Evolutionary conservation across 2,888 invertebrate species (phyloP).

Genomic region (Limenitis camilla): DNA sequence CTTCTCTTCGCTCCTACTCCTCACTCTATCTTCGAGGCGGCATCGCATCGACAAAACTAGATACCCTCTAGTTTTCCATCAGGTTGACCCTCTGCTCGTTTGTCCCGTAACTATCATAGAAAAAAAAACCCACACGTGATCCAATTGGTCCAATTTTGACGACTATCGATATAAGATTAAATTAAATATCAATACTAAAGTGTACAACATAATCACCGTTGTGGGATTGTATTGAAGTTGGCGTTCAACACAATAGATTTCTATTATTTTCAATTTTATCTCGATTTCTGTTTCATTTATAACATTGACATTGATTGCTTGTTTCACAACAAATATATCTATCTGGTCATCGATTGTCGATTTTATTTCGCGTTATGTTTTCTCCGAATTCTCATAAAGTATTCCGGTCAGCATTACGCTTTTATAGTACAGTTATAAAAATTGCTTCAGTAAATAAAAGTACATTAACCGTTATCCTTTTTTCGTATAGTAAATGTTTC

Average conservation of each 20-base stretch:
- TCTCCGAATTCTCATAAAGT: not conserved
- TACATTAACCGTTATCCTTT: not conserved
- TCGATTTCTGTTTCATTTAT: constrained; percentile 41
- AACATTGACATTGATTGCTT: constrained; percentile 45
- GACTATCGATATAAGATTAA: constrained; percentile 27
- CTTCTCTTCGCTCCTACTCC: too few relatives aligned
- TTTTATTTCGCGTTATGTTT: not conserved
- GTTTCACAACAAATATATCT: constrained; percentile 33
- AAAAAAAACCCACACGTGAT: too few relatives aligned
- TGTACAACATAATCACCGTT: constrained; percentile 26
- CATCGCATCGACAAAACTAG: too few relatives aligned
- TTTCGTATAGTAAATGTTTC: not conserved
- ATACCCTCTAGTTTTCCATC: too few relatives aligned
- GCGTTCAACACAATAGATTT: constrained; percentile 27
- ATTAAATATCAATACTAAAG: constrained; percentile 27
- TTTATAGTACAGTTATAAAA: not conserved
- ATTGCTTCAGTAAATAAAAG: not conserved
- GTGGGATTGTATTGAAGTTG: constrained; percentile 6
- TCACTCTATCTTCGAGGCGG: too few relatives aligned
- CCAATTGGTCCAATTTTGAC: too few relatives aligned
- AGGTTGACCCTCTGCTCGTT: too few relatives aligned
- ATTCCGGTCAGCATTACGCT: not conserved
- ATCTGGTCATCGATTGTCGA: not conserved
- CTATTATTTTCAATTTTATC: constrained; percentile 28
- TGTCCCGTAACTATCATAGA: too few relatives aligned